These are phyloP conservation scores for Morpho helenor DNA, from an alignment of 2,888 invertebrate genomes.

Conservation along the genomic window DNA sequence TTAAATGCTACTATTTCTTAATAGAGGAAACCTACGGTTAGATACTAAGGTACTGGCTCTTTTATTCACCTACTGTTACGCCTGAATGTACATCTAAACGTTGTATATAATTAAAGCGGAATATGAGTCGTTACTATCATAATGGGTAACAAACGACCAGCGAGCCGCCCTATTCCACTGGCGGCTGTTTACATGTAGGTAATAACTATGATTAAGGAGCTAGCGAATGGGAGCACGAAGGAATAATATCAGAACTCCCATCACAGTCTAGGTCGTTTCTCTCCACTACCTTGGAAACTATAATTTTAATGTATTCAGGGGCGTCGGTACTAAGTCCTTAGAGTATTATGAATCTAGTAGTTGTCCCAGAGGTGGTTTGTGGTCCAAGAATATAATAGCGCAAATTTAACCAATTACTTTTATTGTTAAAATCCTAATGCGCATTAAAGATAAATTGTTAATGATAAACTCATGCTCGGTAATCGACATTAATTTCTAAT, in stretches of 20 bases:
- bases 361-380: constrained; percentile 43
- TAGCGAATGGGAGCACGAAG: constrained; percentile 57
- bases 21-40: too few relatives aligned
- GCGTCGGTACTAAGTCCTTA: constrained; percentile 50
- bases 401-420: too few relatives aligned
- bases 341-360: constrained; percentile 49
- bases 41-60: too few relatives aligned
- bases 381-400: constrained; percentile 18
- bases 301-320: constrained; percentile 74
- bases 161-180: constrained; percentile 31
- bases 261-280: constrained; percentile 57
- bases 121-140: constrained; percentile 17
- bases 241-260: constrained; percentile 69
- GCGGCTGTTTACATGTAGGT: constrained; percentile 41
- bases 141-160: constrained; percentile 27
- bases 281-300: constrained; percentile 59
- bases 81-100: background rate
- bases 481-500: too few relatives aligned
- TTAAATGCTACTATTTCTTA: too few relatives aligned
- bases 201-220: constrained; percentile 73
- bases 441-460: too few relatives aligned
- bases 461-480: too few relatives aligned
- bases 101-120: constrained; percentile 16
- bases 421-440: too few relatives aligned
- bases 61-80: too few relatives aligned